These are phyloP conservation scores for Scalopus aquaticus DNA, from an alignment of 2,113 vertebrate species.

Conservation along the genomic window DNA sequence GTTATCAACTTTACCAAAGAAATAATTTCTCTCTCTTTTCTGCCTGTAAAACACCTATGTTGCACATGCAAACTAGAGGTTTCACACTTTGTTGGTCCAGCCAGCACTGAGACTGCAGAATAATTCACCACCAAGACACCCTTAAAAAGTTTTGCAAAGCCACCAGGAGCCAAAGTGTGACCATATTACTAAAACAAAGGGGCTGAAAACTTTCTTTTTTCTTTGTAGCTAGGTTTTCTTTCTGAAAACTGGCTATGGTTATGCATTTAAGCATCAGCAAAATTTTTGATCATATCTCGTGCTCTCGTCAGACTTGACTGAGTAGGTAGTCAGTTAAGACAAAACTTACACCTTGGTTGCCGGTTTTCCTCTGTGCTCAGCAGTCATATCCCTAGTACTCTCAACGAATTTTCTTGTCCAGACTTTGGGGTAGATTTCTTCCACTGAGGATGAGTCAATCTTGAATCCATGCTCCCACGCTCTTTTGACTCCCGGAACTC, in stretches of 20 bases:
- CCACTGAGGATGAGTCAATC: slow-evolving; percentile 71
- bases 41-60: slow-evolving; percentile 80
- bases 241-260: slow-evolving; percentile 51
- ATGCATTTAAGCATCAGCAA: slow-evolving; percentile 57
- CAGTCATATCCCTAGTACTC: slow-evolving; percentile 60
- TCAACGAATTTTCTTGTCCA: slow-evolving; percentile 57
- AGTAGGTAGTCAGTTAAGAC: slow-evolving; percentile 40
- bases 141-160: slow-evolving; percentile 75
- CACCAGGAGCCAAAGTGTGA: slow-evolving; percentile 69
- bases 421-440: slow-evolving; percentile 58
- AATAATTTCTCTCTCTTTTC: slow-evolving; percentile 68
- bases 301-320: not conserved
- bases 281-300: not conserved
- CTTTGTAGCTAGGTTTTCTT: slow-evolving; percentile 79
- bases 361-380: slow-evolving; percentile 68
- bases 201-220: slow-evolving; percentile 77
- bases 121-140: slow-evolving; percentile 34
- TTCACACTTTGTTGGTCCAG: slow-evolving; percentile 81
- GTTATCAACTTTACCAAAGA: slow-evolving; percentile 46
- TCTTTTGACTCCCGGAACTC: slow-evolving; percentile 58
- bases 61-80: slow-evolving; percentile 85
- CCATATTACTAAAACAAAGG: slow-evolving; percentile 51
- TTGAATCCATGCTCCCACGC: slow-evolving; percentile 63
- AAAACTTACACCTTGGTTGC: slow-evolving; percentile 59
- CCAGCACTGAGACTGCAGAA: slow-evolving; percentile 61